phyloP scores from a whole-genome alignment of 2,113 vertebrate species.

The Coracopsis vasa region DNA sequence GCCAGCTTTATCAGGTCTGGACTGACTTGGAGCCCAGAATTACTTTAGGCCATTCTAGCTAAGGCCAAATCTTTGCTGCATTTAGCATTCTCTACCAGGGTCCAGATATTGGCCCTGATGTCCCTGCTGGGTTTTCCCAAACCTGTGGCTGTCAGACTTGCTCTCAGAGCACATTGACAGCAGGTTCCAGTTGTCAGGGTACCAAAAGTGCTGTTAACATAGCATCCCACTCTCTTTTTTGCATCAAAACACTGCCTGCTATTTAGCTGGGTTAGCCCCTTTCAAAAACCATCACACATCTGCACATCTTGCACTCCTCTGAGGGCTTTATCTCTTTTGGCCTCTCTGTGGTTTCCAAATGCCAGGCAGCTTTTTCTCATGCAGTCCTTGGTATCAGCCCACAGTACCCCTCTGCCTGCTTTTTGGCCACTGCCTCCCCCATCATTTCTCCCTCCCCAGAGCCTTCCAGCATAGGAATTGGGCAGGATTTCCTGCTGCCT shows the following conservation, averaged over 20 bases:
- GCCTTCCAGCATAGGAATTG: not conserved
- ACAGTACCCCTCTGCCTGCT: not conserved
- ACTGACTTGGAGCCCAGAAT: not conserved
- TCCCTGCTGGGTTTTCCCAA: not conserved
- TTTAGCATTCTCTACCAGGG: not conserved
- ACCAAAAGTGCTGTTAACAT: not conserved
- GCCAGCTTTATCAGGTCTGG: not conserved
- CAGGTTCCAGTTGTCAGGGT: not conserved
- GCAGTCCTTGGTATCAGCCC: not conserved
- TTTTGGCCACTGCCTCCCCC: not conserved
- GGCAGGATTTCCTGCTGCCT: conserved; percentile 58
- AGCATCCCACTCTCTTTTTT: not conserved
- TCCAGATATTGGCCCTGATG: not conserved
- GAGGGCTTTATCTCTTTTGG: not conserved
- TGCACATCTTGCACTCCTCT: not conserved
- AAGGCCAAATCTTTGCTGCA: not conserved
- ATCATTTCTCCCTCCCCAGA: not conserved
- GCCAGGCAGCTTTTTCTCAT: not conserved
- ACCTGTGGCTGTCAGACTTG: not conserved
- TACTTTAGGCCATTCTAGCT: not conserved
- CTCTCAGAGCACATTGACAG: not conserved
- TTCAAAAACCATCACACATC: not conserved
- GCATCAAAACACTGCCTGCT: not conserved
- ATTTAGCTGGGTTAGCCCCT: not conserved
- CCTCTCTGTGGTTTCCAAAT: not conserved